Evolutionary conservation across 2,888 invertebrate species (phyloP), one percentile per base, ranked within the genome.

Genomic region (Spodoptera exigua): DNA sequence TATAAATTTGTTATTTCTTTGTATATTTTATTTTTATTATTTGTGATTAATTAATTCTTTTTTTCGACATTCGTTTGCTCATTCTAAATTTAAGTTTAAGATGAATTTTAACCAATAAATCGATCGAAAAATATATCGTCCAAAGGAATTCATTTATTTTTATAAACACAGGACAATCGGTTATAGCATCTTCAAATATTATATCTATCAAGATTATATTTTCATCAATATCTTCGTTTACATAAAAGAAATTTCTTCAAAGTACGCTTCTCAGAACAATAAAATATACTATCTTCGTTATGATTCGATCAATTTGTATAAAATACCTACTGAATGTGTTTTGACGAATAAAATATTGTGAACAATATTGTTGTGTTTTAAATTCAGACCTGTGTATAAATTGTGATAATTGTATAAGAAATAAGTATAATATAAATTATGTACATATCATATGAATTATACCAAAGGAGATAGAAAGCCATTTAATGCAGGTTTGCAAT

Each of bases 291-390:
- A 27, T 61, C 61, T 67, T 57, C 17, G 40, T 69, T 67, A 48
- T 51, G 40, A 55, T 62, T 64, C 61, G 35, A 71, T 60, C 64
- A 44, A 73, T 71, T 76, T 74, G 65, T 74, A 61, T 27, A 70
- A 61, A 74, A 61, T 70, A 73, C 56, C 74, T 73, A 67, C 74
- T 77, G 71, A 66, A 77, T 74, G 78, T 74, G 67, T 79, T 79
- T 74, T 53, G 65, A 78, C 51, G 69, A 73, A 71, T 80, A 73
- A 79, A 75, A 61, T 66, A 72, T 64, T 70, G 64, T 78, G 72
- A 75, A 60, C 58, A 46, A 61, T 54, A 43, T 11, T n/a, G 36
- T n/a, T 36, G 11, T 17, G 12, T 48, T 21, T 39, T 40, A 13
- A 39, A 21, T 49, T 21, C 13, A 14, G 7, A 11, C 13, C 21